These are phyloP conservation scores for Drosophila santomea DNA, from an alignment of 1,140 invertebrate species.

Conservation along the genomic window DNA sequence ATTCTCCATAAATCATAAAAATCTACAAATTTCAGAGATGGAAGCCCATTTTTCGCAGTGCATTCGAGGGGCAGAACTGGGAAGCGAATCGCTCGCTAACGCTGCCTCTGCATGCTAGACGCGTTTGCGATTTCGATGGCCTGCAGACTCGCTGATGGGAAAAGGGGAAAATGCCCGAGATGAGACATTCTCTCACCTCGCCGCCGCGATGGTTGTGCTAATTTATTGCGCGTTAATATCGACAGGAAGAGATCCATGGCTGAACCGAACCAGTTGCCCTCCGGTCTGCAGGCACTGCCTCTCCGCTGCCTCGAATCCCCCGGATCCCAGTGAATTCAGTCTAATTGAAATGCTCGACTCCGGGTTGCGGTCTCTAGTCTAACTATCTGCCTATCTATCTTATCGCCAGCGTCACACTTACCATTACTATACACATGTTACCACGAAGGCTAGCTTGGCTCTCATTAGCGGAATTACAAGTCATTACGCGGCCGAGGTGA, in stretches of 20 bases:
- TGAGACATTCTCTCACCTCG: conserved; percentile 65
- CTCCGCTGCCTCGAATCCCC: neutral
- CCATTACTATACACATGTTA: conserved; percentile 42
- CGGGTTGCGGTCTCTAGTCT: conserved; percentile 4
- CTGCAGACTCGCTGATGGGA: conserved; percentile 7
- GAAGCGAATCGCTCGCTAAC: conserved; percentile 50
- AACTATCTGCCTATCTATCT: conserved; percentile 17
- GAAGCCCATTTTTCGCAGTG: conserved; percentile 1
- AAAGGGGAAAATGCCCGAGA: conserved; percentile 8
- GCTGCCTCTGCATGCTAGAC: conserved; percentile 65
- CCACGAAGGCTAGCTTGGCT: conserved; percentile 23
- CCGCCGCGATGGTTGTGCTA: conserved; percentile 68
- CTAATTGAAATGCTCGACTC: conserved; percentile 72
- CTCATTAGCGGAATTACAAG: conserved; percentile 84
- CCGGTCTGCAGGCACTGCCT: neutral
- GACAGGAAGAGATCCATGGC: conserved; percentile 63
- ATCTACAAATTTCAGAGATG: neutral
- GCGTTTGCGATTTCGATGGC: conserved; percentile 34
- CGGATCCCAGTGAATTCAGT: neutral
- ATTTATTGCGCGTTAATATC: conserved; percentile 84
- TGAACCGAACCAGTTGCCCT: conserved; percentile 25
- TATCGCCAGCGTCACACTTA: conserved; percentile 73
- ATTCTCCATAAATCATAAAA: too few relatives aligned
- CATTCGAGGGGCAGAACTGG: conserved; percentile 6
- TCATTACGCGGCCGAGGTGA: conserved; percentile 70